Evolutionary conservation across 2,113 vertebrate genomes (phyloP).

Genomic region (Toxotes jaculatrix): DNA sequence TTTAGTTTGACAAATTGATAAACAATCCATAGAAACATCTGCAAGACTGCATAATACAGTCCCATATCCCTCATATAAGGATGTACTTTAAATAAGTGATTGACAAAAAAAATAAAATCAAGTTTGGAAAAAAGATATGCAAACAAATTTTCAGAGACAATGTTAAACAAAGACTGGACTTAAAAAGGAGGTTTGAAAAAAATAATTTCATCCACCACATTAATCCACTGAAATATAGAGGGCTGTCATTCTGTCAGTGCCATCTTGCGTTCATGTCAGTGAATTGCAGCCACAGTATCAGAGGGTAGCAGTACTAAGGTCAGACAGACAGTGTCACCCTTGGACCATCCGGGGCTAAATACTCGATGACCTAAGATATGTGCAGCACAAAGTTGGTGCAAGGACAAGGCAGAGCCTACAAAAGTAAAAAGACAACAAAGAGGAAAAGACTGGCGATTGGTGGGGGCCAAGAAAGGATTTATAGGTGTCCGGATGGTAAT

Average conservation of each 20-base stretch:
- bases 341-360: conserved; percentile 18
- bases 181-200: neutral
- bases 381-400: neutral
- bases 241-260: conserved; percentile 42
- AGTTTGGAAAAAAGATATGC: fast-evolving
- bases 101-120: neutral
- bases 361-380: neutral
- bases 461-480: neutral
- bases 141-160: neutral
- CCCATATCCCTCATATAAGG: too few species aligned
- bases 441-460: neutral
- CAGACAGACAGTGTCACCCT: conserved; percentile 70
- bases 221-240: neutral
- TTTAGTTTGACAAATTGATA: neutral
- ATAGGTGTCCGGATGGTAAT: neutral
- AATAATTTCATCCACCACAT: neutral
- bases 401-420: too few species aligned
- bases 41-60: too few species aligned
- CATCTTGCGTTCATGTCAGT: conserved; percentile 57
- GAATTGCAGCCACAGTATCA: conserved; percentile 39
- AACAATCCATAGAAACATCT: neutral
- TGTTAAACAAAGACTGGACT: neutral
- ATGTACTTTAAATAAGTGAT: too few species aligned
- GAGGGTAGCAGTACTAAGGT: conserved; percentile 55
- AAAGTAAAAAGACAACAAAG: neutral